Percentiles rank a stretch among this genome's conserved stretches.
These are phyloP conservation scores for Chionis minor DNA, from an alignment of 2,113 vertebrate species.

Conservation along the genomic window DNA sequence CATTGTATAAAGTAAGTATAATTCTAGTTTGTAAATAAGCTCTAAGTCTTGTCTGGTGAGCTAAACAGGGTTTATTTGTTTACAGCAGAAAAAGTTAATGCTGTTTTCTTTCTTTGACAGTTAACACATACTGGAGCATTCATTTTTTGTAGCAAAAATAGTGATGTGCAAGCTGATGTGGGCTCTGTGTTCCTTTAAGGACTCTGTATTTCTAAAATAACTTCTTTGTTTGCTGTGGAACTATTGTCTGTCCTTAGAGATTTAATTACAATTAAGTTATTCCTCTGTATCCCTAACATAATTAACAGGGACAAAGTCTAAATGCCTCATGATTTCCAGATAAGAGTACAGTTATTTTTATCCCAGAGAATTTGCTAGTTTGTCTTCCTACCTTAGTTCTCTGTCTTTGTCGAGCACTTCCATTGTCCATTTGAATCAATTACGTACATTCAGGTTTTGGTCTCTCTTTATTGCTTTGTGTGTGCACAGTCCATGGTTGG, in stretches of 20 bases:
- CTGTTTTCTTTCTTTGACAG: neutral
- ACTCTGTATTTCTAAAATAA: neutral
- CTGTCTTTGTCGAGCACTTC: neutral
- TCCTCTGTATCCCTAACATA: neutral
- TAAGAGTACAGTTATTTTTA: neutral
- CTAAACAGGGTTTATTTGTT: neutral
- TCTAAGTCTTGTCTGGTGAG: neutral
- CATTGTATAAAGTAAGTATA: conserved; percentile 91
- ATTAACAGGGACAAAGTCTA: neutral
- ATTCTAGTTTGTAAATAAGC: neutral
- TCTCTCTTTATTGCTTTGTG: neutral
- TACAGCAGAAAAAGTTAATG: neutral
- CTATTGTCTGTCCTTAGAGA: neutral
- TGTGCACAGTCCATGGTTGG: neutral
- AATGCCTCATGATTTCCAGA: neutral
- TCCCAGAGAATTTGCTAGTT: neutral
- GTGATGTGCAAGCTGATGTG: neutral
- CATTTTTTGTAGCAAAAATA: neutral
- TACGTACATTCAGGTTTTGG: neutral
- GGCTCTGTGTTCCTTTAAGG: neutral
- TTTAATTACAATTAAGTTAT: neutral
- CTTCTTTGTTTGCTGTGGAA: neutral
- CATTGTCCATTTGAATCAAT: neutral
- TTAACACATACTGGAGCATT: neutral
- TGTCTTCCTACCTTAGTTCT: neutral